Evolutionary conservation across 2,797 vertebrate species (phyloP).

Genomic region (Argya squamiceps): DNA sequence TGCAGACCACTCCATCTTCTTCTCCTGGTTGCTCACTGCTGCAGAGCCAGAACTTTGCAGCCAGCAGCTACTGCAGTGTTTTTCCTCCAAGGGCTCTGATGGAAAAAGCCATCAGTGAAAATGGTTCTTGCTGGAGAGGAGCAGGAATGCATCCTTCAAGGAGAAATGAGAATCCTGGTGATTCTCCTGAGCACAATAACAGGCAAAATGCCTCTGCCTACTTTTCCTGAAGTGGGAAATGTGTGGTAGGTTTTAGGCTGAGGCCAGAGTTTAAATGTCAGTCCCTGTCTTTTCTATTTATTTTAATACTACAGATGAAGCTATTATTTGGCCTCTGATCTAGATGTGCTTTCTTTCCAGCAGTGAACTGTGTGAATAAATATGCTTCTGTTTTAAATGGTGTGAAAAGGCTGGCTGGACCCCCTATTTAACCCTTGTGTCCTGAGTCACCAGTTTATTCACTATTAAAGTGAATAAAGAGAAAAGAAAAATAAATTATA

Average conservation of each 20-base stretch:
- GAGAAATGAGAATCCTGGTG: background rate
- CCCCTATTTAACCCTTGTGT: background rate
- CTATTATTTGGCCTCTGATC: background rate
- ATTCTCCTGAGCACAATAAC: background rate
- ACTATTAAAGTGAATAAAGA: background rate
- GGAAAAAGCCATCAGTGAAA: background rate
- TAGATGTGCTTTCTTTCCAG: background rate
- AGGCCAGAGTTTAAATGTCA: background rate
- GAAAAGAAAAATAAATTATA: background rate
- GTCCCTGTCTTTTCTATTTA: background rate
- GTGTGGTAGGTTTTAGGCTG: background rate
- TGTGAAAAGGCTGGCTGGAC: background rate
- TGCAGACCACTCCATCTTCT: slow-evolving; percentile 26
- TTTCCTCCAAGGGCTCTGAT: background rate
- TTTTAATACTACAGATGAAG: background rate
- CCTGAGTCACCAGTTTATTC: background rate
- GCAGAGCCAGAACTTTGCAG: slow-evolving; percentile 36
- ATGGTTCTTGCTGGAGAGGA: background rate
- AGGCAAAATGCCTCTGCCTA: background rate
- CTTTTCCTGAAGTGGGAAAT: background rate
- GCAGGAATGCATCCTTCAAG: background rate
- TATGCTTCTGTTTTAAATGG: background rate
- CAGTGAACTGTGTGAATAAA: background rate
- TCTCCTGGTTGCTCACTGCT: background rate
- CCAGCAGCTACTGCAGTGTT: slow-evolving; percentile 24